A percentile compares a stretch with the other conserved stretches of the same genome.
Evolutionary conservation across 2,113 vertebrate genomes (phyloP).

Genomic region (Vulpes vulpes): DNA sequence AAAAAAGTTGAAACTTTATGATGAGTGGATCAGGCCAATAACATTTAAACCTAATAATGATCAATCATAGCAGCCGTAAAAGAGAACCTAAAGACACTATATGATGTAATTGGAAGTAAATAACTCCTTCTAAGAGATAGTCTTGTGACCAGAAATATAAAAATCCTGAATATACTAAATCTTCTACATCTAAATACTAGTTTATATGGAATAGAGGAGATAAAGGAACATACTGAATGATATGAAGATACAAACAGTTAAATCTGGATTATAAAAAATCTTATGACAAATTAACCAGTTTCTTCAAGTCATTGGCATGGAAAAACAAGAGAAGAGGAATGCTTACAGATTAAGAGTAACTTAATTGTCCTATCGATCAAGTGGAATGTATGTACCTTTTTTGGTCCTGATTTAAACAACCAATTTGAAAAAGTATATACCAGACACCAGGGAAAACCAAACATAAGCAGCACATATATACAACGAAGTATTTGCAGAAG

Average conservation of each 20-base stretch:
- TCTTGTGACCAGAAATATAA: background rate
- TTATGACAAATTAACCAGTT: background rate
- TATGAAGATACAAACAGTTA: background rate
- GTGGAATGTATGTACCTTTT: background rate
- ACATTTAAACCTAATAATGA: slow-evolving; percentile 47
- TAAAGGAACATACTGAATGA: background rate
- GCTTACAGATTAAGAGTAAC: background rate
- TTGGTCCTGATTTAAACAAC: background rate
- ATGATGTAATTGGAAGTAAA: background rate
- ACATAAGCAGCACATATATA: background rate
- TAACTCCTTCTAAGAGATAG: background rate
- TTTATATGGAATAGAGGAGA: background rate
- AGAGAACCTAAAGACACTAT: background rate
- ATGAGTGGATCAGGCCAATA: slow-evolving; percentile 24
- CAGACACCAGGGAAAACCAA: background rate
- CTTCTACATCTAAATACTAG: background rate
- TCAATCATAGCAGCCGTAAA: background rate
- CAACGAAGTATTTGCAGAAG: background rate
- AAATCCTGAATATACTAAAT: background rate
- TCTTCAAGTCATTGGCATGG: background rate
- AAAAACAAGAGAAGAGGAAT: background rate
- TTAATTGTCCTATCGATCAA: background rate
- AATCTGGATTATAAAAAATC: background rate
- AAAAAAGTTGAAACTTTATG: background rate
- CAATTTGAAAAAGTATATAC: background rate